Evolutionary conservation across 2,888 invertebrate species (phyloP).

Genomic region (Anorthoa munda): DNA sequence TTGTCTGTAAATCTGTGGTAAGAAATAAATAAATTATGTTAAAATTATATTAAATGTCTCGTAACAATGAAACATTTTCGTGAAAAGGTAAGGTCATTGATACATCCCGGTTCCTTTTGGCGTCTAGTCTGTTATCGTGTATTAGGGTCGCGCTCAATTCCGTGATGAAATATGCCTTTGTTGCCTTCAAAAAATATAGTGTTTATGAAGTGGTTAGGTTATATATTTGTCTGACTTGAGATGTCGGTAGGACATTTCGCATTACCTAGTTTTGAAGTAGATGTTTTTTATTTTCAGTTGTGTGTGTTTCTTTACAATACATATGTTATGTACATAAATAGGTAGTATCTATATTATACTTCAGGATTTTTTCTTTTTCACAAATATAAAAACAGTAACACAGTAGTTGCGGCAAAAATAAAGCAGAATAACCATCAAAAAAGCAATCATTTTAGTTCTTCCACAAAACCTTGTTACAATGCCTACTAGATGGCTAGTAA

Average conservation of each 20-base stretch:
- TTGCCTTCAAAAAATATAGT: conserved; percentile 41
- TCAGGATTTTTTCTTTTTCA: too few relatives aligned
- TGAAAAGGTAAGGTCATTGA: conserved; percentile 30
- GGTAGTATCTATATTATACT: too few relatives aligned
- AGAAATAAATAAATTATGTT: too few relatives aligned
- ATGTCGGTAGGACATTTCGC: conserved; percentile 3
- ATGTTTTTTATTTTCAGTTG: neutral
- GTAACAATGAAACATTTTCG: neutral
- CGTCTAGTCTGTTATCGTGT: conserved; percentile 37
- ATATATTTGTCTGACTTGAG: conserved; percentile 23
- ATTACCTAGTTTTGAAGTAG: neutral
- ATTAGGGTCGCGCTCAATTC: conserved; percentile 50
- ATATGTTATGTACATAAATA: too few relatives aligned
- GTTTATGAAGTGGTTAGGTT: conserved; percentile 17
- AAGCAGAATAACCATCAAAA: neutral
- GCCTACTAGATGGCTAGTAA: conserved; percentile 23
- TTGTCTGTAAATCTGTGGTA: too few relatives aligned
- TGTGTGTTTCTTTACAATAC: neutral
- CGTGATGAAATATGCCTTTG: conserved; percentile 45
- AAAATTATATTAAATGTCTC: too few relatives aligned
- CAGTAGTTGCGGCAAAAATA: too few relatives aligned
- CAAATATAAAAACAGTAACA: too few relatives aligned
- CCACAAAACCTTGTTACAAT: conserved; percentile 31
- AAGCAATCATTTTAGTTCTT: neutral
- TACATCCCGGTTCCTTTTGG: conserved; percentile 37